phyloP scores from a whole-genome alignment of 2,797 vertebrate species.

The Bradypus variegatus region DNA sequence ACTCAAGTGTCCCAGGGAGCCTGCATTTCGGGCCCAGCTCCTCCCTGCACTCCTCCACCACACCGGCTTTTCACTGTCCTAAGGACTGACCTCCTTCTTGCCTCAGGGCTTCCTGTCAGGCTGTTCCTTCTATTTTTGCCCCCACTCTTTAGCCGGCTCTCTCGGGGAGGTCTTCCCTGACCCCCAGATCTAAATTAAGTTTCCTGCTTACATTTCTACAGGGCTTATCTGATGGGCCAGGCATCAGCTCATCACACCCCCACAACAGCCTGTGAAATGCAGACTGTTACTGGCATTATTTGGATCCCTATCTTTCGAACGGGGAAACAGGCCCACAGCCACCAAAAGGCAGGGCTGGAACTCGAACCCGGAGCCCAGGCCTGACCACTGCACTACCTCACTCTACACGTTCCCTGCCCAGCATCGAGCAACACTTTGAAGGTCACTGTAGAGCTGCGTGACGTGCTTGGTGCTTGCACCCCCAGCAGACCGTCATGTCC shows the following conservation, averaged over 20 bases:
- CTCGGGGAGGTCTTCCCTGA: not conserved
- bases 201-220: not conserved
- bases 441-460: not conserved
- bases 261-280: accelerated
- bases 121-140: not conserved
- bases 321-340: not conserved
- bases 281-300: accelerated
- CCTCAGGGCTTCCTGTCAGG: not conserved
- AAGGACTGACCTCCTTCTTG: not conserved
- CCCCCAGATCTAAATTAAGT: not conserved
- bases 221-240: not conserved
- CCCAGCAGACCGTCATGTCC: not conserved
- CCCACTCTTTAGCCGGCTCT: not conserved
- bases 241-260: not conserved
- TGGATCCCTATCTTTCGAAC: not conserved
- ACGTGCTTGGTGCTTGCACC: not conserved
- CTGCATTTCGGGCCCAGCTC: not conserved
- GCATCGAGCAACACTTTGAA: not conserved
- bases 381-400: not conserved
- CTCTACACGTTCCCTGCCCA: accelerated
- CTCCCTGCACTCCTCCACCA: not conserved
- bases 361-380: not conserved
- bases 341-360: not conserved
- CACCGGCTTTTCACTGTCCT: not conserved
- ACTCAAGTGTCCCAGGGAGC: not conserved